phyloP scores from a whole-genome alignment of 2,113 vertebrate species.

The Progne subis region DNA sequence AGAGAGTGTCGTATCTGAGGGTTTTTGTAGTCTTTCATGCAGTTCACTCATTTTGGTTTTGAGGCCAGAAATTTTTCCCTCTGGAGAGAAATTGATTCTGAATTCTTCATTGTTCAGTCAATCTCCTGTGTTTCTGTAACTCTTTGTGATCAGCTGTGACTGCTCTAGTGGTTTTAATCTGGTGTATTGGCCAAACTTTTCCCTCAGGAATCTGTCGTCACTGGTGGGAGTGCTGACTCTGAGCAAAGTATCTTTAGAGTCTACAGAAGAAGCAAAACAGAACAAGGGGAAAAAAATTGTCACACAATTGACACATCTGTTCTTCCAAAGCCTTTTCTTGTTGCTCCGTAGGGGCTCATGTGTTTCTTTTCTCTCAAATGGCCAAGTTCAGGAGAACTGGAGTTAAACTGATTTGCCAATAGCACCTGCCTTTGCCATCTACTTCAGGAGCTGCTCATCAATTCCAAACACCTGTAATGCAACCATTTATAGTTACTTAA shows the following conservation, averaged over 20 bases:
- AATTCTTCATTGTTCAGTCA: background rate
- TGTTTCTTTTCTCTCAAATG: background rate
- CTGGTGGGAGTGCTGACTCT: background rate
- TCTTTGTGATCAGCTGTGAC: background rate
- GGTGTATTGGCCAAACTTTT: background rate
- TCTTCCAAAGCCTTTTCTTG: background rate
- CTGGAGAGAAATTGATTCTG: background rate
- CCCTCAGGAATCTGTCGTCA: background rate
- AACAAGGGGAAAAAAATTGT: background rate
- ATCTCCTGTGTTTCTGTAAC: background rate
- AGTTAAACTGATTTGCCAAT: background rate
- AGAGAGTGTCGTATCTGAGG: background rate
- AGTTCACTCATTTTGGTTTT: background rate
- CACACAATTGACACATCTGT: background rate
- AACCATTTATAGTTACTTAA: background rate
- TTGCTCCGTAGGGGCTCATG: rapidly evolving
- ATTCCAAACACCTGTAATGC: background rate
- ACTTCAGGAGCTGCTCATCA: background rate
- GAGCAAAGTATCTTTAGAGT: background rate
- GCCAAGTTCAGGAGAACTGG: background rate
- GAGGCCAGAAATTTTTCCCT: background rate
- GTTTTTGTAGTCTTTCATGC: background rate
- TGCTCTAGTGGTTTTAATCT: background rate
- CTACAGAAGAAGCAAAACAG: background rate
- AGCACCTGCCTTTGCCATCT: background rate